phyloP scores from a whole-genome alignment of 92 coral and sea anemone species.

The Metridium senile region DNA sequence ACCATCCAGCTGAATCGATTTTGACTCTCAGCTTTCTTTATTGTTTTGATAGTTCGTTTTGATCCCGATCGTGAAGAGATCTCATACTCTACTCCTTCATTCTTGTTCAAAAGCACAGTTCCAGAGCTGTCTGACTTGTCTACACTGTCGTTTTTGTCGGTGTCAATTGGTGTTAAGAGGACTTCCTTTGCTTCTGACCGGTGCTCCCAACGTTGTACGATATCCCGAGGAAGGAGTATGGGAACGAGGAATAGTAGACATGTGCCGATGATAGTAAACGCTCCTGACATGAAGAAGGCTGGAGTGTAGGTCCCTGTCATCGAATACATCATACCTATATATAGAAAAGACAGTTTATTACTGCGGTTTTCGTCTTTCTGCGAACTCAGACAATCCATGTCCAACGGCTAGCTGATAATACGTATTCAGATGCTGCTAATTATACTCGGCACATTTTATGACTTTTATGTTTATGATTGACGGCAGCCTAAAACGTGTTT shows the following conservation, averaged over 20 bases:
- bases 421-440: too few species aligned
- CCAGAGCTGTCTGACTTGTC: background rate
- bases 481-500: too few species aligned
- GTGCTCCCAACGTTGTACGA: slow-evolving; percentile 58
- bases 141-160: slow-evolving; percentile 26
- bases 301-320: slow-evolving; percentile 60
- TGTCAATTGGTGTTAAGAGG: background rate
- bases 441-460: too few species aligned
- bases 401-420: too few species aligned
- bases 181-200: slow-evolving; percentile 17
- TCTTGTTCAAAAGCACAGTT: background rate
- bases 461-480: too few species aligned
- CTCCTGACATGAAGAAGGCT: slow-evolving; percentile 84
- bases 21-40: background rate
- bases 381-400: too few species aligned
- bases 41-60: background rate
- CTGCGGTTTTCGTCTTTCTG: too few species aligned
- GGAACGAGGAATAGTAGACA: slow-evolving; percentile 70
- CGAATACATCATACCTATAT: slow-evolving; percentile 71
- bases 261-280: slow-evolving; percentile 65
- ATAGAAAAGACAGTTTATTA: too few species aligned
- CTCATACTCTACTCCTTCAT: background rate
- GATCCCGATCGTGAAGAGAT: slow-evolving; percentile 2
- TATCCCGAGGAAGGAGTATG: slow-evolving; percentile 61
- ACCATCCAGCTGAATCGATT: slow-evolving; percentile 20